Base-by-base conservation (phyloP, 2,888 invertebrate species). In the Lysandra bellargus region DNA sequence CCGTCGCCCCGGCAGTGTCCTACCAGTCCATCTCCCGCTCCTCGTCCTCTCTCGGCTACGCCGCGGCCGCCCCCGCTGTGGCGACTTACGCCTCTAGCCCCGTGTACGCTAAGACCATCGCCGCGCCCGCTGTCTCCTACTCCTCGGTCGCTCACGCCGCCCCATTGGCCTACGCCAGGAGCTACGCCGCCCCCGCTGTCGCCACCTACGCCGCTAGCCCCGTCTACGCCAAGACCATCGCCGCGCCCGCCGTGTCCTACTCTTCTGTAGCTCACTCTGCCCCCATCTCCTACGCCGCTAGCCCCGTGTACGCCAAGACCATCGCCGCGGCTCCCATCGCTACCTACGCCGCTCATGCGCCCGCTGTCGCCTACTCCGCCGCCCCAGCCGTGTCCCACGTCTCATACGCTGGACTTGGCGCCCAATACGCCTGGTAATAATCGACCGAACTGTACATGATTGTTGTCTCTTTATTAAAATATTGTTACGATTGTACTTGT, bases 321-420 rank as follows among this genome's bases (percentile, higher is more conserved):
- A 23, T 53, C 30, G 75, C 75, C 12, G 75, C 57, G 17, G 57
- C 75, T 6, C 75, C 75, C n/a, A 30, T 30, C 37, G 73, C 40
- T 30, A 17, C 82, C 14, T 80, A 81, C 78, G 83, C 86, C 78
- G 61, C 78, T 1, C 61, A 61, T 9, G 64, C 64, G 12, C 75
- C 75, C 75, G 44, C 85, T 79, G 73, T 80, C 37, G 78, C 80
- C 2, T 83, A 83, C 82, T 76, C 83, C 69, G 81, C 81, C 40
- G 86, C 84, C 12, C 92, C 95, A 77, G 91, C 92, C 81, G 95
- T 95, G n/a, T 94, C 96, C 79, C 82, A 83, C 78, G 84, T 83
- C 80, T 84, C 86, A 72, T 84, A 77, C 83, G 74, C 74, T 12
- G 79, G 79, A 40, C 61, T 75, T 61, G 79, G 79, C 57, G 79